Evolutionary conservation across 1,140 invertebrate genomes (phyloP), one percentile per base, ranked within the genome.

Genomic region (Ylistrum balloti): DNA sequence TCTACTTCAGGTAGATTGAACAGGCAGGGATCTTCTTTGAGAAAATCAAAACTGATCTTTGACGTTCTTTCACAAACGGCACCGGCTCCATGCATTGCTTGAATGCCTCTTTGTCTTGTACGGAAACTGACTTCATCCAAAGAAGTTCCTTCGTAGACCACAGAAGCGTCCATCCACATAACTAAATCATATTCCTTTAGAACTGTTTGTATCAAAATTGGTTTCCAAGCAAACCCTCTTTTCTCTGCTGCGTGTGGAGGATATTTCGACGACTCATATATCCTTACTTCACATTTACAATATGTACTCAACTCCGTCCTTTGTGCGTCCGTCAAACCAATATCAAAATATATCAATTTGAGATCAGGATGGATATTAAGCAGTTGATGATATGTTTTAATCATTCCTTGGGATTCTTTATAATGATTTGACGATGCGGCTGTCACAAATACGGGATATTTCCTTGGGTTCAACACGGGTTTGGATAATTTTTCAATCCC

Each of bases 141-240:
- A 0, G 56, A 28, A n/a, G 56, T 74, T 1, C 56, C 56, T 17
- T 74, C 56, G 22, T 74, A 74, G 7, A 74, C 5, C 5, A 74
- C 56, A 74, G 56, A 74, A 74, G 56, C 22, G 17, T 74, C 56
- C 56, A 74, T 74, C 56, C 56, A 74, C 56, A 74, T 74, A n/a
- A 74, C 56, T 0, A 74, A 11, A 74, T 74, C 56, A n/a, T 74
- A n/a, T 28, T 74, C 56, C n/a, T 74, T n/a, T 3, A 74, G 56
- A 74, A 74, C 56, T 74, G 56, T 74, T 74, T 74, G 56, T 74
- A 74, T 74, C 7, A 74, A 3, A 28, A 74, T 28, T 5, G 56
- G 56, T 28, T 74, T 74, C 56, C 56, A 74, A 74, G 56, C 56
- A 17, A 74, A 74, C 0, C 56, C 22, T 0, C 56, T 5, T 11